A percentile compares a stretch with the other conserved stretches of the same genome.
phyloP scores from a whole-genome alignment of 1,140 invertebrate genomes.

The Zeugodacus cucurbitae region DNA sequence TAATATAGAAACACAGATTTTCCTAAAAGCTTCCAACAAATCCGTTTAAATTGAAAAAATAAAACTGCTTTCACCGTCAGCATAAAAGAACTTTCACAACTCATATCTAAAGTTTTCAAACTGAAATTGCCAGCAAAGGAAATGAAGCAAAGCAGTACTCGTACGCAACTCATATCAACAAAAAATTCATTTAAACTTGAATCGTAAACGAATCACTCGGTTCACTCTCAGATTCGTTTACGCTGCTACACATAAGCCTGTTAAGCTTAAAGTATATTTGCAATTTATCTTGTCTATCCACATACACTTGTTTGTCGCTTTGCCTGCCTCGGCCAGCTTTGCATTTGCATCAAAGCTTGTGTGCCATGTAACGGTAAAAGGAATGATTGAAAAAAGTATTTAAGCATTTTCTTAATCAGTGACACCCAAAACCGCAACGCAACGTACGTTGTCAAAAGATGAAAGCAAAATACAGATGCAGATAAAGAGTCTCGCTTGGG shows the following conservation, averaged over 20 bases:
- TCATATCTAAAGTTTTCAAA: not conserved
- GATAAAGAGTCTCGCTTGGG: not conserved
- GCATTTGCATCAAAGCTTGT: not conserved
- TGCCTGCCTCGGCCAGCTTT: not conserved
- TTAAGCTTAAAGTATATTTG: slow-evolving; percentile 1
- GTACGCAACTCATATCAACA: not conserved
- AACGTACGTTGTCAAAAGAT: not conserved
- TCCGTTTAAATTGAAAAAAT: too few relatives aligned
- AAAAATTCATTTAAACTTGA: not conserved
- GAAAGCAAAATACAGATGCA: not conserved
- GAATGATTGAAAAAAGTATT: not conserved
- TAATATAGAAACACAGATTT: not conserved
- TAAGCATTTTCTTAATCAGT: slow-evolving; percentile 3
- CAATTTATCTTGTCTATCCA: slow-evolving; percentile 20
- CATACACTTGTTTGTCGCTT: not conserved
- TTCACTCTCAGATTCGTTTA: not conserved
- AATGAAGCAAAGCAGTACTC: not conserved
- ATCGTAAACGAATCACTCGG: not conserved
- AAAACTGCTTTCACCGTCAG: not conserved
- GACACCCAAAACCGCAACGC: not conserved
- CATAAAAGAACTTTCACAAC: not conserved
- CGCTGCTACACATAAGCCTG: not conserved
- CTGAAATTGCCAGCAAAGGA: not conserved
- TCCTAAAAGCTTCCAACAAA: too few relatives aligned
- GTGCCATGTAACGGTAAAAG: not conserved